Evolutionary conservation across 2,797 vertebrate genomes (phyloP), one percentile per base, ranked within the genome.

Genomic region (Enteromius treurensis): DNA sequence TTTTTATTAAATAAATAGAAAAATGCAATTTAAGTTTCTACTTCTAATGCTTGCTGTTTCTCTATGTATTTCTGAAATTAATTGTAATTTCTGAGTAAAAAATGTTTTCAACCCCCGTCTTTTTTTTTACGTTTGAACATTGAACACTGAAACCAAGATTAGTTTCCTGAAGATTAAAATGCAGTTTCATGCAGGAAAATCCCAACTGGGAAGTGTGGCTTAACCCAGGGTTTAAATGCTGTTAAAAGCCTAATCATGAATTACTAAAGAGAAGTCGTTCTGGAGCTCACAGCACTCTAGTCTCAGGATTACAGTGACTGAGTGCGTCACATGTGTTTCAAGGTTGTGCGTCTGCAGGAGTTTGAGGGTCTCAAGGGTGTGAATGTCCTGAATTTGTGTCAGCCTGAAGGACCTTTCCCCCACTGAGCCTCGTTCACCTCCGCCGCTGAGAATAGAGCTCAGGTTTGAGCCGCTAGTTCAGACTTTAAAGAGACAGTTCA

Each of bases 361-460:
- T 47, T 21, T 47, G 13, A 45, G 11, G 32, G 13, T 79, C 64
- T 85, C 60, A 17, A 64, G 23, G 45, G 77, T 11, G 3, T 23
- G n/a, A 85, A 13, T 60, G 75, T 19, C 62, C 65, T 68, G 45
- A 74, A 60, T 58, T 34, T 49, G 32, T 70, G 51, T 51, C 65
- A 3, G n/a, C 17, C 14, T 71, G 9, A 13, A 51, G 68, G 47
- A 91, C 89, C 90, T 93, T 92, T 93, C 87, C 91, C 89, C 89
- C 84, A 90, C 89, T 89, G 84, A 42, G 79, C 60, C 67, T 67
- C 32, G 1, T 53, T 69, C 49, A 29, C 34, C 65, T 55, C 34
- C 19, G 9, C 53, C 15, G 10, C 68, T 88, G 84, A 88, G 82
- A 87, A 86, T 77, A 82, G 62, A 64, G 55, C 45, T 32, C 40